These are phyloP conservation scores for Sylvicapra grimmia DNA, from an alignment of 2,113 vertebrate species.

Conservation along the genomic window DNA sequence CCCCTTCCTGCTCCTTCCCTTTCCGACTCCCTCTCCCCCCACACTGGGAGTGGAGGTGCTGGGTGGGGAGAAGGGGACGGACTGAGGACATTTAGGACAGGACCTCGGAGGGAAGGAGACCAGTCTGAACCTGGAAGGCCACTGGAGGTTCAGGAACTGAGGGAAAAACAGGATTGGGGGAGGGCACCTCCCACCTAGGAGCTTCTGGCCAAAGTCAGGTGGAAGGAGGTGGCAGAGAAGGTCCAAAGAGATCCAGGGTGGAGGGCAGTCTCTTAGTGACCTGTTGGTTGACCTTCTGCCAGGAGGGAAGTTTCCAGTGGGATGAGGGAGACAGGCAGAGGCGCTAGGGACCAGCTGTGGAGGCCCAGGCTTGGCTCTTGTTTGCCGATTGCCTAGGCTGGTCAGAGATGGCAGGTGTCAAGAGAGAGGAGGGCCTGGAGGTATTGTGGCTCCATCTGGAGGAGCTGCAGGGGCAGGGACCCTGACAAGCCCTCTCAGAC, in stretches of 20 bases:
- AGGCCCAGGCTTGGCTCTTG: neutral
- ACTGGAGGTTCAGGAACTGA: neutral
- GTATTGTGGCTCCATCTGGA: neutral
- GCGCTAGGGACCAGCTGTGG: neutral
- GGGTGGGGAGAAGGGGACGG: neutral
- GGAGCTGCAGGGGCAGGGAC: neutral
- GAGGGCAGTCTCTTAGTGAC: neutral
- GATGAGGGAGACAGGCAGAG: neutral
- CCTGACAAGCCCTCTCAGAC: neutral
- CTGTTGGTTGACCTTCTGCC: neutral
- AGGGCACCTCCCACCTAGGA: neutral
- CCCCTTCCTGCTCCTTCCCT: slow-evolving; percentile 64
- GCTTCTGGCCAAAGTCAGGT: neutral
- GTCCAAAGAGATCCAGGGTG: neutral
- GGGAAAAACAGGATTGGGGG: neutral
- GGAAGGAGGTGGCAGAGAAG: neutral
- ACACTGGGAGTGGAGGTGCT: slow-evolving; percentile 39
- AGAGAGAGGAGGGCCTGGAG: neutral
- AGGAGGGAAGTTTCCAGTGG: neutral
- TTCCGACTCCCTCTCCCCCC: slow-evolving; percentile 54
- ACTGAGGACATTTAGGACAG: slow-evolving; percentile 29
- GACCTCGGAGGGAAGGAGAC: neutral
- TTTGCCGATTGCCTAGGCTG: neutral
- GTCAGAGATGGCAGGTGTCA: neutral
- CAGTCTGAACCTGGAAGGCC: neutral